Evolutionary conservation across 2,888 invertebrate species (phyloP).

Genomic region (Cotesia congregata): DNA sequence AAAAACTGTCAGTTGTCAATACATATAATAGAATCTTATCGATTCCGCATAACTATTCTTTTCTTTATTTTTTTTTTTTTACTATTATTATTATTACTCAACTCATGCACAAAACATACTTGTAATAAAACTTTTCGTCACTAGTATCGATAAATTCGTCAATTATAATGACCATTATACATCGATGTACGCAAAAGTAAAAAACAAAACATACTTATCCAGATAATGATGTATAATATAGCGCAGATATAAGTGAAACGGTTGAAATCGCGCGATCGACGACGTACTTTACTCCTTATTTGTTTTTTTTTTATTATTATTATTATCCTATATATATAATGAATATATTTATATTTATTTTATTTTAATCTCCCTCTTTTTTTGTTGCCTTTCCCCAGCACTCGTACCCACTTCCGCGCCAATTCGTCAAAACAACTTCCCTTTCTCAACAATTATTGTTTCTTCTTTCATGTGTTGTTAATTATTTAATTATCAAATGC

Average conservation of each 20-base stretch:
- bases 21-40: background rate
- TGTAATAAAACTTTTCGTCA: background rate
- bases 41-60: conserved; percentile 14
- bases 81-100: background rate
- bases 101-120: background rate
- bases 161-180: too few species aligned
- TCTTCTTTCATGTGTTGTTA: background rate
- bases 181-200: background rate
- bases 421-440: conserved; percentile 26
- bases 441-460: background rate
- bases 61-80: background rate
- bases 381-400: conserved; percentile 8
- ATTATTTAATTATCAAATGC: background rate
- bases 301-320: conserved; percentile 22
- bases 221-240: background rate
- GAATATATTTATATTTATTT: background rate
- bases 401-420: conserved; percentile 22
- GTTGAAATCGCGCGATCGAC: conserved; percentile 33
- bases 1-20: conserved; percentile 10
- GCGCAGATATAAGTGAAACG: conserved; percentile 28
- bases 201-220: conserved; percentile 4
- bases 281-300: conserved; percentile 37
- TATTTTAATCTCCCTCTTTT: conserved; percentile 25
- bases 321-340: conserved; percentile 21
- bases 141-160: background rate